Evolutionary conservation across 1,140 invertebrate species (phyloP).

Genomic region (Zaprionus kolodkinae): DNA sequence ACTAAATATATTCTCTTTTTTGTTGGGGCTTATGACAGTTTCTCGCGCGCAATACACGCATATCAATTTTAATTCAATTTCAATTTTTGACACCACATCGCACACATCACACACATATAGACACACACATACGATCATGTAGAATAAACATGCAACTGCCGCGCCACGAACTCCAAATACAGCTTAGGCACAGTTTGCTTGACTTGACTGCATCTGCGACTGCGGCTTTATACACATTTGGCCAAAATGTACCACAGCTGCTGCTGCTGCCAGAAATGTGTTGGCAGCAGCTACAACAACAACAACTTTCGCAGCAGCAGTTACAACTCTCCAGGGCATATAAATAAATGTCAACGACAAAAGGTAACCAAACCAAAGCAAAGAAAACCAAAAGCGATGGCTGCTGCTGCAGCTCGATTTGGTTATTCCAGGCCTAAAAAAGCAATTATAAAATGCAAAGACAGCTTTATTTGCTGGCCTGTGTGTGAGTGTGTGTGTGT

Average conservation of each 20-base stretch:
- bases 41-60: conserved; percentile 61
- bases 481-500: conserved; percentile 25
- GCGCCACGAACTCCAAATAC: conserved; percentile 60
- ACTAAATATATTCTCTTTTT: conserved; percentile 58
- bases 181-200: conserved; percentile 57
- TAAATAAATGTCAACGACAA: conserved; percentile 77
- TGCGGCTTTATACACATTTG: conserved; percentile 48
- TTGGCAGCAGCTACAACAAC: conserved; percentile 36
- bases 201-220: no score
- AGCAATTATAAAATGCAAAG: conserved; percentile 79
- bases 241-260: conserved; percentile 59
- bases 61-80: conserved; percentile 81
- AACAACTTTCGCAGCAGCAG: conserved; percentile 37
- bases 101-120: neutral
- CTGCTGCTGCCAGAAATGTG: conserved; percentile 61
- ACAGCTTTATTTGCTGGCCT: conserved; percentile 38
- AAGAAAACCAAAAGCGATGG: conserved; percentile 5
- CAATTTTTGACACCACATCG: conserved; percentile 69
- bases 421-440: conserved; percentile 59
- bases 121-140: neutral
- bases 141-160: conserved; percentile 1
- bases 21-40: conserved; percentile 70
- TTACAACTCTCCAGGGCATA: conserved; percentile 76
- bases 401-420: conserved; percentile 23
- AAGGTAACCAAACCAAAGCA: conserved; percentile 40